Evolutionary conservation across 2,113 vertebrate species (phyloP).

Genomic region (Rhizomys pruinosus): DNA sequence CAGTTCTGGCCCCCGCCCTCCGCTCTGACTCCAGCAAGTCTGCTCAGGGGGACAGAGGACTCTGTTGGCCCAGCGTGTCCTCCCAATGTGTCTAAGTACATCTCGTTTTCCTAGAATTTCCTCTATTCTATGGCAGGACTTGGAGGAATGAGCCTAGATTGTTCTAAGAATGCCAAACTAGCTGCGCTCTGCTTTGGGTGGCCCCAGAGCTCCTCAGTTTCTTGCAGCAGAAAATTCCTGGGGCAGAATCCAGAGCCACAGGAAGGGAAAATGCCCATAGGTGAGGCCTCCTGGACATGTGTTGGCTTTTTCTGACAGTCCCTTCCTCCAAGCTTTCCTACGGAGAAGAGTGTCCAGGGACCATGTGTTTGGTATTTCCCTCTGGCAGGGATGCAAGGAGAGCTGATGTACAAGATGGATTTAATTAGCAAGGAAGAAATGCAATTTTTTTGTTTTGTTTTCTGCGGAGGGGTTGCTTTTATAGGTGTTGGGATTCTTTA

Average conservation of each 20-base stretch:
- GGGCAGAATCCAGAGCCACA: neutral
- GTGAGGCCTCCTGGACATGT: slow-evolving; percentile 57
- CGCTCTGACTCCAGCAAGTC: slow-evolving; percentile 15
- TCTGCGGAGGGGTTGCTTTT: neutral
- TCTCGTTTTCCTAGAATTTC: slow-evolving; percentile 63
- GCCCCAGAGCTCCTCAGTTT: neutral
- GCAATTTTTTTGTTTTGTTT: slow-evolving; percentile 46
- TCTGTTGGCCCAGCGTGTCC: neutral
- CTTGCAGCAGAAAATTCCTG: neutral
- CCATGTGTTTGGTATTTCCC: slow-evolving; percentile 66
- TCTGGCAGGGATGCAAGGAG: slow-evolving; percentile 40
- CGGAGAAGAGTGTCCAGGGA: slow-evolving; percentile 7
- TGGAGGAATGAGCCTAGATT: slow-evolving; percentile 56
- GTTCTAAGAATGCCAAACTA: slow-evolving; percentile 36
- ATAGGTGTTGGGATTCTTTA: slow-evolving; percentile 39
- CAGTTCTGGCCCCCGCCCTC: neutral
- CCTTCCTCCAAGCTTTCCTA: slow-evolving; percentile 37
- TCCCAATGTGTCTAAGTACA: slow-evolving; percentile 15
- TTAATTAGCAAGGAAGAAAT: slow-evolving; percentile 60
- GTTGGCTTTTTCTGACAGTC: slow-evolving; percentile 16
- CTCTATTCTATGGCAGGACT: slow-evolving; percentile 36
- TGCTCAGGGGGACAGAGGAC: neutral
- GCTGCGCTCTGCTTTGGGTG: neutral
- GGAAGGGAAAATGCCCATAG: slow-evolving; percentile 29
- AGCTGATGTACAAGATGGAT: slow-evolving; percentile 26